Conservation (phyloP, 2,797 vertebrate genomes). For the Arrhamphus sclerolepis region DNA sequence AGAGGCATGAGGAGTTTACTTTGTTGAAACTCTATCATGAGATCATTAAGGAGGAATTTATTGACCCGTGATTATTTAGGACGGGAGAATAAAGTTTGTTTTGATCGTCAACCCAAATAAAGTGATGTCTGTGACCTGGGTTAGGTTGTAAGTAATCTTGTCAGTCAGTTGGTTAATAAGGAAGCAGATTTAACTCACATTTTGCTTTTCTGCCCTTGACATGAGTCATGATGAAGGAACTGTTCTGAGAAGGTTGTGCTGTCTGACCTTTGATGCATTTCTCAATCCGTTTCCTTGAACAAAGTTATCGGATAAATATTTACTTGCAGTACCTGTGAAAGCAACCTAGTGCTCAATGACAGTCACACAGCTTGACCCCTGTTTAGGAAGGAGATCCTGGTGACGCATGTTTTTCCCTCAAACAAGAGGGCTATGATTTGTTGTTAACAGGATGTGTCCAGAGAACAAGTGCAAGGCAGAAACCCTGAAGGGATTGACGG, state of each 20-base stretch:
- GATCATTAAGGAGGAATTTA: too few species aligned
- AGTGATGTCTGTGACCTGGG: too few species aligned
- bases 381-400: neutral
- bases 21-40: too few species aligned
- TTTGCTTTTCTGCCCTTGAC: neutral
- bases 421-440: neutral
- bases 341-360: neutral
- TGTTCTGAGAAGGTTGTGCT: neutral
- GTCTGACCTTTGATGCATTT: too few species aligned
- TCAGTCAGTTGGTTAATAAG: too few species aligned
- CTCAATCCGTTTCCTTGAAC: neutral
- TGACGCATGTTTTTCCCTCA: neutral
- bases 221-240: neutral
- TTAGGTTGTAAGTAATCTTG: too few species aligned
- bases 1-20: too few species aligned
- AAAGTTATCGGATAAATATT: neutral
- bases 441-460: neutral
- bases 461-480: neutral
- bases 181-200: neutral
- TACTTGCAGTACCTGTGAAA: neutral
- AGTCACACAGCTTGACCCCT: neutral
- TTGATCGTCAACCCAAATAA: too few species aligned
- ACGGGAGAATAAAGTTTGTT: too few species aligned
- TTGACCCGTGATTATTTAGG: too few species aligned
- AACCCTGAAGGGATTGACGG: neutral